Percentiles rank a stretch among this genome's conserved stretches.
Conservation (phyloP, 2,797 vertebrate species). For the Tympanoctomys barrerae region DNA sequence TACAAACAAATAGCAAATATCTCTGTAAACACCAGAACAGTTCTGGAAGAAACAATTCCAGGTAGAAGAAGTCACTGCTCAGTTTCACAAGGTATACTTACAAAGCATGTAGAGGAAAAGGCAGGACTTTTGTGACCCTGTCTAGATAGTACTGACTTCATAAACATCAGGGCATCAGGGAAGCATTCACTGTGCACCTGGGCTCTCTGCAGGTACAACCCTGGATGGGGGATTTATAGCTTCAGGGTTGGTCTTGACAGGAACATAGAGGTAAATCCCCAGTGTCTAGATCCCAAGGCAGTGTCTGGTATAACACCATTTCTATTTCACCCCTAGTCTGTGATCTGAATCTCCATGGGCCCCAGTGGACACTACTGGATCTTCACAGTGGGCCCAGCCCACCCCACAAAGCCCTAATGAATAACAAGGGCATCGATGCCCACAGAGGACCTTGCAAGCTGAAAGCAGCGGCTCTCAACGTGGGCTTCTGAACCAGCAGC, state of each 20-base stretch:
- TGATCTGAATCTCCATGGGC: neutral
- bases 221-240: neutral
- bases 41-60: slow-evolving; percentile 29
- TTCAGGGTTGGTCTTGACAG: neutral
- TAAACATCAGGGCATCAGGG: neutral
- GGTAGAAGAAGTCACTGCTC: neutral
- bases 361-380: neutral
- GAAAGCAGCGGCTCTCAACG: neutral
- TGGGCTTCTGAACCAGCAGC: neutral
- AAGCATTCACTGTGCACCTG: neutral
- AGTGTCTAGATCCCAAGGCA: neutral
- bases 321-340: neutral
- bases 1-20: neutral
- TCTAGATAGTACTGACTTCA: neutral
- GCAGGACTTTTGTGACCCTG: neutral
- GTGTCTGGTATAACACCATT: neutral
- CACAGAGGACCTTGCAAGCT: neutral
- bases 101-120: neutral
- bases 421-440: neutral
- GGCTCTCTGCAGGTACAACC: neutral
- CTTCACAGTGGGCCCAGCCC: neutral
- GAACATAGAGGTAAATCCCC: neutral
- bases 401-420: neutral
- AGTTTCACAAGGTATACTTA: neutral
- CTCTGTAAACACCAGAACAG: neutral